Conservation (phyloP, 2,113 vertebrate species). For the Phaetusa simplex region DNA sequence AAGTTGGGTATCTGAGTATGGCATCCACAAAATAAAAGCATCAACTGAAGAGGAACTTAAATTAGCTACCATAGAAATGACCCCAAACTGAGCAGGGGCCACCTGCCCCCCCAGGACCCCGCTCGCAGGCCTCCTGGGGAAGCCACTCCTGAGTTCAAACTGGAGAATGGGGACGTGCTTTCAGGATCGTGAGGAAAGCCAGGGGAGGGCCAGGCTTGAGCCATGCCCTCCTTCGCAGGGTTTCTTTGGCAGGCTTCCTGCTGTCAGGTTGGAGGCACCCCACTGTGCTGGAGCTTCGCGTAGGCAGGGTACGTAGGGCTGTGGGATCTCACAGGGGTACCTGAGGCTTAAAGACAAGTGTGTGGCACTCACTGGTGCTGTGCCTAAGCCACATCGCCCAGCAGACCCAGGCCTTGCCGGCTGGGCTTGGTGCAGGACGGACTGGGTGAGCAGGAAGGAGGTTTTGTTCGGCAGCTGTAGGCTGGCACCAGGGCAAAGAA, state of each 20-base stretch:
- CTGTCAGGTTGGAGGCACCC: not conserved
- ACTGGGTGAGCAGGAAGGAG: fast-evolving
- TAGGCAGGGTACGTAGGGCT: not conserved
- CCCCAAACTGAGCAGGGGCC: not conserved
- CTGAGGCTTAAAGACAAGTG: not conserved
- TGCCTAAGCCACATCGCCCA: not conserved
- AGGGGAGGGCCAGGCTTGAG: no score
- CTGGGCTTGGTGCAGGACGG: not conserved
- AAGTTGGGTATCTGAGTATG: not conserved
- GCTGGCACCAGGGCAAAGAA: not conserved
- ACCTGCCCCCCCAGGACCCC: not conserved
- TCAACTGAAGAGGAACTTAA: not conserved
- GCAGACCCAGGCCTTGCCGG: not conserved
- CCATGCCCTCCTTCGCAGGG: not conserved
- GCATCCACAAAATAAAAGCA: not conserved
- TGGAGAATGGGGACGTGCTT: not conserved
- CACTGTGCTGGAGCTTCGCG: fast-evolving
- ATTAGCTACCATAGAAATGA: not conserved
- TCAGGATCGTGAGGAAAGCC: not conserved
- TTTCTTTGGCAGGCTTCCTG: not conserved
- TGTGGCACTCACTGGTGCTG: not conserved
- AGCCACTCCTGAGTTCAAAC: not conserved
- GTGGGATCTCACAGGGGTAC: no score
- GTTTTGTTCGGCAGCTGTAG: not conserved
- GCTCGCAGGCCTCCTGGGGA: not conserved